These are phyloP conservation scores for Gobio gobio DNA, from an alignment of 2,113 vertebrate genomes.

Conservation along the genomic window DNA sequence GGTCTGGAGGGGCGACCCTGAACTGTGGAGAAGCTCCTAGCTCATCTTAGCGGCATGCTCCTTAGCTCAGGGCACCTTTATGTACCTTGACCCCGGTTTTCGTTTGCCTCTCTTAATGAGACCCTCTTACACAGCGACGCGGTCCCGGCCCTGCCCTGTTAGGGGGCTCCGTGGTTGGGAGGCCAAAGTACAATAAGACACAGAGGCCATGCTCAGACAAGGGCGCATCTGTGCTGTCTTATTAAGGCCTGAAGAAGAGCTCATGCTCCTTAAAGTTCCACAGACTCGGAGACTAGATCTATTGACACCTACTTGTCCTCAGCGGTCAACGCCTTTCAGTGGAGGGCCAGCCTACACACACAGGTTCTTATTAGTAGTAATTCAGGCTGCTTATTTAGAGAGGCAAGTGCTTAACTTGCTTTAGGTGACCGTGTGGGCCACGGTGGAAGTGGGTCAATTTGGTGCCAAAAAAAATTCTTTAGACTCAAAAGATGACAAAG, in stretches of 20 bases:
- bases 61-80: conserved; percentile 92
- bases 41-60: conserved; percentile 90
- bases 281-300: conserved; percentile 69
- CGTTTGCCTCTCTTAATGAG: conserved; percentile 96
- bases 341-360: conserved; percentile 61
- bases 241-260: conserved; percentile 75
- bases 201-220: conserved; percentile 72
- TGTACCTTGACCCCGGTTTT: conserved; percentile 98
- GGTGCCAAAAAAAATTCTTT: conserved; percentile 56
- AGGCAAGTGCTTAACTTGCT: conserved; percentile 72
- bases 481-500: conserved; percentile 60
- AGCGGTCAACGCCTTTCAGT: conserved; percentile 74
- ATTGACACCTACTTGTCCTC: conserved; percentile 81
- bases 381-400: conserved; percentile 67
- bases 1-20: conserved; percentile 83
- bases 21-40: conserved; percentile 79
- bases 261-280: conserved; percentile 72
- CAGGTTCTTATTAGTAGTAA: conserved; percentile 69
- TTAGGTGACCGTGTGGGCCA: conserved; percentile 57
- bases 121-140: conserved; percentile 74
- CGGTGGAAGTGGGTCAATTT: conserved; percentile 42
- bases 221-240: conserved; percentile 79
- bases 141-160: conserved; percentile 70
- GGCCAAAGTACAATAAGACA: conserved; percentile 79
- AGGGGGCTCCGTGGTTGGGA: conserved; percentile 65